Evolutionary conservation across 2,888 invertebrate species (phyloP), one percentile per base, ranked within the genome.

Genomic region (Netelia fuscicornis): DNA sequence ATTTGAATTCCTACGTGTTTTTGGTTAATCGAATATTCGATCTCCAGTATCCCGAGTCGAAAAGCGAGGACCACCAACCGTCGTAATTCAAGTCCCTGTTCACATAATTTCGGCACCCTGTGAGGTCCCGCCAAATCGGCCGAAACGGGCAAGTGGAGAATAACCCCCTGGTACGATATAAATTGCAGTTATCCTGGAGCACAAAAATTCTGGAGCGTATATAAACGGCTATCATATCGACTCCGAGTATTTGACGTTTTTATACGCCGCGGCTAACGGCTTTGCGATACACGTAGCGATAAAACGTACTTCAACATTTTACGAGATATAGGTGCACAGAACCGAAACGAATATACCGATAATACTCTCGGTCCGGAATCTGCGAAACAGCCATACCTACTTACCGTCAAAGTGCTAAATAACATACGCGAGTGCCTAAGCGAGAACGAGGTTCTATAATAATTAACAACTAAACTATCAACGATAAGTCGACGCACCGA

Each of bases 231-330:
- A 48, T 48, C 48, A 48, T 13, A 48, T 48, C 11, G 48, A 13
- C 48, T 10, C 11, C 1, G 48, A 13, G 23, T 54, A 70, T 70
- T 54, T 52, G 70, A 70, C 70, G 52, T 70, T 70, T 70, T 70
- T 70, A 68, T 68, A 67, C 17, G 52, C 54, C 70, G 52, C 70
- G 23, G 52, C n/a, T 48, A 70, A 70, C 70, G 70, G 54, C 54
- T 23, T 9, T 25, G 70, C 70, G 30, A 70, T 70, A 70, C 37
- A 37, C 68, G 68, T 68, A 48, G 52, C 68, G 37, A 37, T 37
- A 37, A 68, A 68, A 48, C 68, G 70, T 25, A 54, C 52, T 70
- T 70, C 52, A 30, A 56, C 30, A 25, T 70, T 70, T 54, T 67
- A 70, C 37, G 70, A 70, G 52, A 54, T 70, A 70, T 23, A 30